Conservation (phyloP, 2,797 vertebrate species). For the Mormyrops attenuatus region DNA sequence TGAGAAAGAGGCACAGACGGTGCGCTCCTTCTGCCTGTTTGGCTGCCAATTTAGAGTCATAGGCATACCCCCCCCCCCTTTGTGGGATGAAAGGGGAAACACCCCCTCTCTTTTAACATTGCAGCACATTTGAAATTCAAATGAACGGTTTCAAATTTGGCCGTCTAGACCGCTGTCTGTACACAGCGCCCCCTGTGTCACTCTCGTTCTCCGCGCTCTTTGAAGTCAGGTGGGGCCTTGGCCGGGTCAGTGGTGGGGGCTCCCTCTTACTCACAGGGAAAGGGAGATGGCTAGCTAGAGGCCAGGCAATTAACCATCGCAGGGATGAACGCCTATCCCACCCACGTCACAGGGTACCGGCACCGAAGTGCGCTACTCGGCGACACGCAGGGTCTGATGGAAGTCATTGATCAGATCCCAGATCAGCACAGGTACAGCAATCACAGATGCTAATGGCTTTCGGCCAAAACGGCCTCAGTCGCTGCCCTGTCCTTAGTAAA, state of each 20-base stretch:
- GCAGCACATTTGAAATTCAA: constrained; percentile 31
- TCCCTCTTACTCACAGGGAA: not conserved
- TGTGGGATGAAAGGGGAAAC: constrained; percentile 19
- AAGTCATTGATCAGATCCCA: not conserved
- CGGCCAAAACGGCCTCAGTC: not conserved
- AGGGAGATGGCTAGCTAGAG: constrained; percentile 4
- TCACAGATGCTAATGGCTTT: not conserved
- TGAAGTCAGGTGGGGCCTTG: constrained; percentile 22
- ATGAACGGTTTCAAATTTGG: constrained; percentile 28
- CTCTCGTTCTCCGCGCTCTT: constrained; percentile 23
- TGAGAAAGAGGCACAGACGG: not conserved
- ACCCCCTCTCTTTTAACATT: constrained; percentile 13
- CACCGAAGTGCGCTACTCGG: not conserved
- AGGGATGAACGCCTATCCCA: not conserved
- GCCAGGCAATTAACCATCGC: constrained; percentile 9
- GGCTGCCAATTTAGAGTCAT: not conserved
- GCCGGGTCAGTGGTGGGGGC: not conserved
- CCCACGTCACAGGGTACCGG: not conserved
- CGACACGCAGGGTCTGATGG: not conserved
- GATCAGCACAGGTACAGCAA: not conserved
- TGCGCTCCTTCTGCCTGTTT: not conserved
- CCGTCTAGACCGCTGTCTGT: constrained; percentile 24
- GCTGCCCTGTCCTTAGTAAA: not conserved
- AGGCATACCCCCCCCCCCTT: not conserved
- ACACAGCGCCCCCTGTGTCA: constrained; percentile 7